Base-by-base conservation (phyloP, 2,797 vertebrate species). In the Cyclopterus lumpus region DNA sequence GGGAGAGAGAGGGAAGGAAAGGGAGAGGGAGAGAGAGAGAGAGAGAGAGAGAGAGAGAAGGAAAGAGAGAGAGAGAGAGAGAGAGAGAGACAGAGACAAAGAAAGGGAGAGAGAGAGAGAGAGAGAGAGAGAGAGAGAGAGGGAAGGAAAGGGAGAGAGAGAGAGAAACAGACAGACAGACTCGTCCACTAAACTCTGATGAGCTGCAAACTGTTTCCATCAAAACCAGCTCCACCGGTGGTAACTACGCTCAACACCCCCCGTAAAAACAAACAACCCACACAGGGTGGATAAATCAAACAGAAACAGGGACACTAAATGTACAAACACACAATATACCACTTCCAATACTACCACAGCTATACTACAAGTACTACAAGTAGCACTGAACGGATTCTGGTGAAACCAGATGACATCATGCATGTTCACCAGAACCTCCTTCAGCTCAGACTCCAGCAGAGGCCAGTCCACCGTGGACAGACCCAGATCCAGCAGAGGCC, bases 141-240 rank as follows among this genome's bases (percentile, higher is more conserved):
- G 14, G 18, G 14, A 44, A 4, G 7, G 42, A 44, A 10, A 42
- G 12, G 44, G 15, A 6, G 38, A 44, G 34, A 22, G 66, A 48
- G 65, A 49, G 8, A n/a, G 42, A 18, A 5, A 46, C 44, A 46
- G 48, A 49, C 3, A 51, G 48, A 49, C 44, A 36, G 2, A 36
- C 64, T 71, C 30, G 22, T 70, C 72, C 14, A 54, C 57, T 59
- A 24, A 79, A 81, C 64, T 62, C 64, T 68, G 71, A 83, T 55
- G 76, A 89, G 74, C 61, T 68, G 64, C 77, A 75, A 68, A 77
- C 57, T 4, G 77, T 40, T 67, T 60, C 75, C 61, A 71, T 75
- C 24, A 18, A 44, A 16, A 16, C 5, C 0, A 38, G 10, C 59
- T 79, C 77, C 79, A 79, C 83, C 86, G 83, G 79, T 87, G 76